Base-by-base conservation (phyloP, 2,797 vertebrate genomes). In the Neopelma chrysocephalum region DNA sequence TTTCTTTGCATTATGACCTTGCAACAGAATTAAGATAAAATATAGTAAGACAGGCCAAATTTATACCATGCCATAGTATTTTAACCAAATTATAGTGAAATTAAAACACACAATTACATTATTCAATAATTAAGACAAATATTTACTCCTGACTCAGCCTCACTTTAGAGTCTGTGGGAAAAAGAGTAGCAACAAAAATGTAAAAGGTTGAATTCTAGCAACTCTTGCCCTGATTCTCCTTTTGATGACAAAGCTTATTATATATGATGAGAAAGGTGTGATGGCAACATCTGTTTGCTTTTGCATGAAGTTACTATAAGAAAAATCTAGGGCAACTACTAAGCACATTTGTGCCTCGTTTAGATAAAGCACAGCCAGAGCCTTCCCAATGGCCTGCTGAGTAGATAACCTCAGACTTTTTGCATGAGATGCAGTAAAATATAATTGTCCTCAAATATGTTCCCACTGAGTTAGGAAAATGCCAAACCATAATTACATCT, bases 401-500 rank as follows among this genome's bases (percentile, higher is more conserved):
- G 94, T 71, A 96, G 82, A 95, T 88, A 90, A 94, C 76, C 91
- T 94, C 96, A 93, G 89, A 90, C 32, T 91, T 93, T 48, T 45
- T 93, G 91, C 79, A 87, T 93, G 91, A 90, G 64, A 96, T 81
- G 92, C 93, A 94, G 91, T 90, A 95, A 96, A 96, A 84, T 77
- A 53, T 70, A 92, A 61, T 66, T 82, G 90, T 95, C 83, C 68
- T 91, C 71, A 87, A 85, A 68, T 92, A 36, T 75, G 53, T 92
- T 94, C 83, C 93, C 66, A 36, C 87, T 90, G 88, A 80, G 87
- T 87, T 81, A 77, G 81, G 84, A 93, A 82, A 82, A 93, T 50
- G 78, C 94, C 89, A 97, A 92, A 96, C 90, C 91, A 95, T 95
- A 97, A 90, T 73, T 94, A n/a, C 79, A 69, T 86, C 93, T 87